phyloP scores from a whole-genome alignment of 1,140 invertebrate genomes.

The Habropoda laboriosa region DNA sequence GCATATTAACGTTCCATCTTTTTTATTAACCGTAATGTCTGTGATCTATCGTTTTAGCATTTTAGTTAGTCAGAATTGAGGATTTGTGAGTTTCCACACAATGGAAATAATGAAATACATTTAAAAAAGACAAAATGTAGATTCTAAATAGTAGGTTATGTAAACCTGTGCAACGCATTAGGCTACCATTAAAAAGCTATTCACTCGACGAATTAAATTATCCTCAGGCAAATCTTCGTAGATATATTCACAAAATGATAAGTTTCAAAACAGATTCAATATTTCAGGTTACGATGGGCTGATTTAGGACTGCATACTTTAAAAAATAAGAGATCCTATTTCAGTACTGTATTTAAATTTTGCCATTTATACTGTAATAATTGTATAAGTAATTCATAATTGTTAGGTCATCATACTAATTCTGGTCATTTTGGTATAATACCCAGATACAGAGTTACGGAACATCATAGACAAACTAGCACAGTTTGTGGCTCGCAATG shows the following conservation, averaged over 20 bases:
- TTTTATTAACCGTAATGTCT: slow-evolving; percentile 32
- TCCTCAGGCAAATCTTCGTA: slow-evolving; percentile 24
- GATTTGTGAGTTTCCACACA: slow-evolving; percentile 23
- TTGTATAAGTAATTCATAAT: slow-evolving; percentile 24
- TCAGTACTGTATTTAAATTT: slow-evolving; percentile 45
- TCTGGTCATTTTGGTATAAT: slow-evolving; percentile 54
- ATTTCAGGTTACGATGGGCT: slow-evolving; percentile 53
- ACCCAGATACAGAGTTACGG: slow-evolving; percentile 92
- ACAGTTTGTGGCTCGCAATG: slow-evolving; percentile 99
- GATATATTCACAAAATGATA: slow-evolving; percentile 12
- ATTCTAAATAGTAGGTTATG: slow-evolving; percentile 45
- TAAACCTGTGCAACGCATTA: slow-evolving; percentile 42
- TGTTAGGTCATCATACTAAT: slow-evolving; percentile 31
- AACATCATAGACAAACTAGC: slow-evolving; percentile 99
- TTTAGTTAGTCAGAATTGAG: slow-evolving; percentile 41
- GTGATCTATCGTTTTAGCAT: slow-evolving; percentile 40
- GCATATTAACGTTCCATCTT: slow-evolving; percentile 34
- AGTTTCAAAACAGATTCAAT: slow-evolving; percentile 42
- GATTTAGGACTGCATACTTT: slow-evolving; percentile 44
- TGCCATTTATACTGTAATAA: slow-evolving; percentile 25
- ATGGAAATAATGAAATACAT: slow-evolving; percentile 23
- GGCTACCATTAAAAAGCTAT: slow-evolving; percentile 27
- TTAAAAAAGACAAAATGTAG: slow-evolving; percentile 27
- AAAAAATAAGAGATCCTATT: slow-evolving; percentile 44
- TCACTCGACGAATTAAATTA: slow-evolving; percentile 27